A percentile compares a stretch with the other conserved stretches of the same genome.
phyloP scores from a whole-genome alignment of 2,888 invertebrate species.

The Ichneumoninae sp. region DNA sequence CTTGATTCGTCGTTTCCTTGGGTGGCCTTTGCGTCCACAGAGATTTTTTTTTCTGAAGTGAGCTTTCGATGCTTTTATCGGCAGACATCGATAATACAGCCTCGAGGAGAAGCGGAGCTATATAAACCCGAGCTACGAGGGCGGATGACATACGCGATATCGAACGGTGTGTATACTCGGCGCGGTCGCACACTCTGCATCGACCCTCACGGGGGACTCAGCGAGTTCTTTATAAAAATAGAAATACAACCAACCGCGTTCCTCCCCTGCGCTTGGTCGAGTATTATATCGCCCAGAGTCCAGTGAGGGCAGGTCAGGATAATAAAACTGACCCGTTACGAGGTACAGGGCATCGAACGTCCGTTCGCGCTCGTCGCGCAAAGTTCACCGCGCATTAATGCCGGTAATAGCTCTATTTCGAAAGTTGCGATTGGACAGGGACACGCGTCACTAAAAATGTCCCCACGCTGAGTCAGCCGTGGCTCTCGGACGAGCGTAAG shows the following conservation, averaged over 20 bases:
- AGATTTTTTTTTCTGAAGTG: constrained; percentile 48
- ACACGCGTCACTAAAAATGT: constrained; percentile 19
- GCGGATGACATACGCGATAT: constrained; percentile 45
- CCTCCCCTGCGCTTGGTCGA: constrained; percentile 31
- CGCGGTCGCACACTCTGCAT: constrained; percentile 41
- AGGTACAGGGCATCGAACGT: constrained; percentile 55
- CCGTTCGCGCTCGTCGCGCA: background rate
- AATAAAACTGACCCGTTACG: constrained; percentile 60
- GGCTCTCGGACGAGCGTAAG: constrained; percentile 33
- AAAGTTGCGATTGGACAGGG: constrained; percentile 39
- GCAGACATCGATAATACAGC: constrained; percentile 51
- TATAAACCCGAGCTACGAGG: constrained; percentile 23
- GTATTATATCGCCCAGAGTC: constrained; percentile 5
- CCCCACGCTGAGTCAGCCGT: background rate
- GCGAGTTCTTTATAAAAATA: constrained; percentile 57
- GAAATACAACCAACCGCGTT: constrained; percentile 50
- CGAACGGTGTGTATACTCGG: constrained; percentile 14
- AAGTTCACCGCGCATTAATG: constrained; percentile 47
- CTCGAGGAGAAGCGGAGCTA: constrained; percentile 38
- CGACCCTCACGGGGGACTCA: constrained; percentile 42
- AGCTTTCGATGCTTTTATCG: constrained; percentile 53
- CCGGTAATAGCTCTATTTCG: constrained; percentile 55
- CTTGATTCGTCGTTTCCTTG: constrained; percentile 15
- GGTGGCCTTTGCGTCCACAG: constrained; percentile 7
- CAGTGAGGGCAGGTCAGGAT: constrained; percentile 39